Evolutionary conservation across 23 tunicate genomes (phyloP), one percentile per base, ranked within the genome.

Genomic region (Clavelina lepadiformis): DNA sequence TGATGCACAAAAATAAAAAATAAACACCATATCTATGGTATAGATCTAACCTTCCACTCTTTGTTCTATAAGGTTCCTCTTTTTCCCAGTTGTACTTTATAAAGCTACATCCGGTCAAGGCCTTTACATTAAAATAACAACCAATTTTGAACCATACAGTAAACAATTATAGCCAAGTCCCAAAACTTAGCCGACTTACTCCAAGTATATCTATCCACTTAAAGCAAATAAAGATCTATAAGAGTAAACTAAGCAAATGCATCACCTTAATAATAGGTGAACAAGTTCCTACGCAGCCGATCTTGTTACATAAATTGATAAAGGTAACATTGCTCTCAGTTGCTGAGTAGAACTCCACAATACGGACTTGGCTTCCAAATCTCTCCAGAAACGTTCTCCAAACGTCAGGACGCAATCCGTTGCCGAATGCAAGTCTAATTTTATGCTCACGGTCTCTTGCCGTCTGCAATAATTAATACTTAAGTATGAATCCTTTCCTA

Each of bases 351-450:
- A 81, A 53, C 55, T 81, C 88, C 29, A n/a, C 31, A 33, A 81
- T 35, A 7, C 56, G 33, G 33, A 81, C 73, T 28, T 81, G 33
- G 18, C 63, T 64, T 18, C 88, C 88, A 41, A 65, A 73, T 7
- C 88, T 26, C 52, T 73, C 73, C 15, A 73, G 55, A 3, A 81
- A 81, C 33, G 33, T 73, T 31, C 19, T 62, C 88, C 88, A 81
- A 28, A 81, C 88, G 22, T 81, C 80, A 11, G 80, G 68, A 4
- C 88, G 60, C 33, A 81, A 19, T 4, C 88, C 88, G 33, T 81
- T 81, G 0, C 88, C 88, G 38, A 73, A 34, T 18, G 74, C 80
- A 21, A 57, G 56, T 51, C 88, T 45, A 11, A 81, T 57, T 26
- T 65, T 25, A 55, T 81, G 80, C 24, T 81, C 63, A 0, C 45